Conservation (phyloP, 2,888 invertebrate species). For the Rutpela maculata region DNA sequence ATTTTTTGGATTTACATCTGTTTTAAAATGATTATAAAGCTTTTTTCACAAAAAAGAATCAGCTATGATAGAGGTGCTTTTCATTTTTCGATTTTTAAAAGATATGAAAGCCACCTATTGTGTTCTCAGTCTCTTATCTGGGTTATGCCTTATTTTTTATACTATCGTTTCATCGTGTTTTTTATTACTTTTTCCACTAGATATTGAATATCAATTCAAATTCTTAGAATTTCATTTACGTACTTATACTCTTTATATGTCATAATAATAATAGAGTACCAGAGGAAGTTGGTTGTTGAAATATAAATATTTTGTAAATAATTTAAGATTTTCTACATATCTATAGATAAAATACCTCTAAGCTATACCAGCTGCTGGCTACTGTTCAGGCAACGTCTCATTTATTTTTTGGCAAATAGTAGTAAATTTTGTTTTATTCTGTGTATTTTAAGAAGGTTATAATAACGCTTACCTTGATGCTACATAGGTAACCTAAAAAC, state of each 20-base stretch:
- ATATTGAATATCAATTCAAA: background rate
- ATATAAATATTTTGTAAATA: background rate
- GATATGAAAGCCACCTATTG: too few species aligned
- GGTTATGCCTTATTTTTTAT: too few species aligned
- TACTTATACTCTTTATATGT: background rate
- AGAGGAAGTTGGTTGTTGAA: background rate
- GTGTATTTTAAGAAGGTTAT: conserved; percentile 24
- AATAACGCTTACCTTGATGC: conserved; percentile 17
- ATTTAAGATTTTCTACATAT: background rate
- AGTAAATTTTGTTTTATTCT: conserved; percentile 20
- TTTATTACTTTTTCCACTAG: too few species aligned
- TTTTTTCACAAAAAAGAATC: too few species aligned
- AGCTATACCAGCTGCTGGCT: conserved; percentile 12
- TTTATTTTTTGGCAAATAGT: conserved; percentile 28
- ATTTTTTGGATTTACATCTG: too few species aligned
- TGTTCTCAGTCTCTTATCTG: too few species aligned
- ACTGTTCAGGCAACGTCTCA: conserved; percentile 3
- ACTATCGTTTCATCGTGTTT: too few species aligned
- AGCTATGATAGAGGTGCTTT: too few species aligned
- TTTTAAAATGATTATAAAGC: too few species aligned
- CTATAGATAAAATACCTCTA: background rate
- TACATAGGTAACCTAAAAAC: conserved; percentile 7
- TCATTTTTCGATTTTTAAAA: too few species aligned
- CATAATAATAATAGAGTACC: background rate
- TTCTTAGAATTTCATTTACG: background rate